phyloP scores from a whole-genome alignment of 2,113 vertebrate genomes.

The Ctenodactylus gundi region DNA sequence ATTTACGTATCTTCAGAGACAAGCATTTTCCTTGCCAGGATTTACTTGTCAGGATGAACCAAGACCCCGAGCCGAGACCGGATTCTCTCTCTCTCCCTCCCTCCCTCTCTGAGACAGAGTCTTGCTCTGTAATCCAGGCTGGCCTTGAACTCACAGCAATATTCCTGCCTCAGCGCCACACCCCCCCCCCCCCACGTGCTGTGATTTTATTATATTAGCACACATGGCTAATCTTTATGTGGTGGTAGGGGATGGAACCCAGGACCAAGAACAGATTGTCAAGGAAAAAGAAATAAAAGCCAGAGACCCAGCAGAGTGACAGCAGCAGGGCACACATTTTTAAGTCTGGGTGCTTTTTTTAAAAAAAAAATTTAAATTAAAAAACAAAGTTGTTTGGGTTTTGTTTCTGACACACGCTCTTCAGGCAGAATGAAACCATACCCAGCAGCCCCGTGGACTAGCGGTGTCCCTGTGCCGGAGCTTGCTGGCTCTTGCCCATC shows the following conservation, averaged over 20 bases:
- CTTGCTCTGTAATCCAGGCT: no score
- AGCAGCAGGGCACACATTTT: constrained; percentile 19
- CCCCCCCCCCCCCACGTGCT: no score
- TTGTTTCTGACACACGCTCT: background rate
- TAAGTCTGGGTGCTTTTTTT: background rate
- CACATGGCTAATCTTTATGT: no score
- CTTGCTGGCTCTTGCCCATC: background rate
- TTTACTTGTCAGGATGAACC: constrained; percentile 58
- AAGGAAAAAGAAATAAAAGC: constrained; percentile 23
- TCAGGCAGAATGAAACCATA: background rate
- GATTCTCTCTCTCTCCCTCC: no score
- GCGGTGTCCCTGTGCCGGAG: background rate
- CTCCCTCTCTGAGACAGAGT: no score
- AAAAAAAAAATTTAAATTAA: background rate
- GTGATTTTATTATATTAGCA: no score
- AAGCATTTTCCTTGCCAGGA: constrained; percentile 58
- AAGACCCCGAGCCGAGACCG: constrained; percentile 48
- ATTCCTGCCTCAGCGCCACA: no score
- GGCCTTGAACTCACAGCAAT: no score
- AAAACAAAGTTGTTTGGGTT: background rate
- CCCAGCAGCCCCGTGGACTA: background rate
- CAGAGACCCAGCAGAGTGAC: background rate
- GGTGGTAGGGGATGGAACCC: no score
- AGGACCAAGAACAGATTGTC: no score
- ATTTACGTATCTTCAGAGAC: constrained; percentile 70